Evolutionary conservation across 2,888 invertebrate genomes (phyloP), one percentile per base, ranked within the genome.

Genomic region (Cecidostiba fungosa): DNA sequence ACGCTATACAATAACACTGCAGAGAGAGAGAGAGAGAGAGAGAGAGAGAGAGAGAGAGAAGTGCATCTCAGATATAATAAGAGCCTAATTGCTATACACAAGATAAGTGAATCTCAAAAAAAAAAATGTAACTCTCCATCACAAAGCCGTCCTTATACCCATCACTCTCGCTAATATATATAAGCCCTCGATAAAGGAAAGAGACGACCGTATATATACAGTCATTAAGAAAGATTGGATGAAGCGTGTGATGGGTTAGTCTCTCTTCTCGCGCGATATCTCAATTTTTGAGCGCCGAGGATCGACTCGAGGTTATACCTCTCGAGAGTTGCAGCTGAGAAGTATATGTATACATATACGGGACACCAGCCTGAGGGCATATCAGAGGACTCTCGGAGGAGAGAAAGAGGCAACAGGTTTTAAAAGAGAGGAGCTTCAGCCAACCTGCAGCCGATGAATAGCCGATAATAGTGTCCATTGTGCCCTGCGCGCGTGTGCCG

Each of bases 391-490:
- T 47, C 47, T 59, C 23, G 54, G n/a, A 59, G n/a, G 59, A n/a
- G 47, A 72, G 54, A 32, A 23, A 19, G 62, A 50, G 36, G 59
- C 36, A 77, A 36, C 32, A 62, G 62, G 62, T 19, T 62, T 23
- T n/a, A n/a, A n/a, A 23, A 66, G 26, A 74, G 26, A 32, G 69
- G 47, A 50, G 66, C 59, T 23, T 16, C n/a, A n/a, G 36, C 29
- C 23, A 73, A 62, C 59, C 82, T 86, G 88, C 86, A 85, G 84
- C 87, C 89, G 90, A 91, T 92, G 89, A 91, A 90, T 89, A 89
- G 88, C 88, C 88, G 89, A 92, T 92, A 92, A 92, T 91, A 91
- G 91, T 90, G 89, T 89, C 89, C 91, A 91, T 92, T 92, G 91
- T 92, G 82, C 84, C 72, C 47, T 6, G 39, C 14, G 50, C n/a